Percentiles rank a stretch among this genome's conserved stretches.
These are phyloP conservation scores for Pantherophis guttatus DNA, from an alignment of 2,113 vertebrate genomes.

Conservation along the genomic window DNA sequence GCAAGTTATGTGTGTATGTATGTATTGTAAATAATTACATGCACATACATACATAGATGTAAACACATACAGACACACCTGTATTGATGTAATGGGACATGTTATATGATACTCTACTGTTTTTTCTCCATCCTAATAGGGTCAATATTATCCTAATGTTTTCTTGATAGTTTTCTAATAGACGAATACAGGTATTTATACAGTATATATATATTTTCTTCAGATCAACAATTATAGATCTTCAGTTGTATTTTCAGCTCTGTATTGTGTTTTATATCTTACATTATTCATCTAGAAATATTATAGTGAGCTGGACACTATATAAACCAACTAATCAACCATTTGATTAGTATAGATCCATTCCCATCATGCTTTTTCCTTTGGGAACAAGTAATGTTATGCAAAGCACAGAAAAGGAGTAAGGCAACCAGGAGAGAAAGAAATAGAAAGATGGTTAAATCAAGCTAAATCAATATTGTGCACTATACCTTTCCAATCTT, in stretches of 20 bases:
- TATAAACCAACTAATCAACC: too few relatives aligned
- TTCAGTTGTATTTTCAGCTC: neutral
- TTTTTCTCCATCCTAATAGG: neutral
- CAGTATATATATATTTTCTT: neutral
- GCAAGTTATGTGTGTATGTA: neutral
- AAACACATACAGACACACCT: neutral
- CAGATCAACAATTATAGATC: neutral
- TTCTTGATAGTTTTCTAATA: neutral
- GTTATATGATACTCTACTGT: neutral
- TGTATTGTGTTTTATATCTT: neutral
- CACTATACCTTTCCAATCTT: neutral
- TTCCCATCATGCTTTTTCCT: neutral
- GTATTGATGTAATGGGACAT: neutral
- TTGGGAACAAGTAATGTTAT: too few relatives aligned
- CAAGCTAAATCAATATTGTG: neutral
- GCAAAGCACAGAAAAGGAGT: too few relatives aligned
- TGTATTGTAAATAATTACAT: too few relatives aligned
- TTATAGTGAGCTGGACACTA: too few relatives aligned
- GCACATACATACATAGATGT: too few relatives aligned
- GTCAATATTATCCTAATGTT: neutral
- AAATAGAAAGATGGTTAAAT: neutral
- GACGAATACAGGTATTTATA: neutral
- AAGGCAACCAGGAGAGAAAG: neutral
- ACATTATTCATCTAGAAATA: too few relatives aligned
- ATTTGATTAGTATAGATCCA: too few relatives aligned